phyloP scores from a whole-genome alignment of 2,888 invertebrate genomes.

The Trissolcus brochymenae region DNA sequence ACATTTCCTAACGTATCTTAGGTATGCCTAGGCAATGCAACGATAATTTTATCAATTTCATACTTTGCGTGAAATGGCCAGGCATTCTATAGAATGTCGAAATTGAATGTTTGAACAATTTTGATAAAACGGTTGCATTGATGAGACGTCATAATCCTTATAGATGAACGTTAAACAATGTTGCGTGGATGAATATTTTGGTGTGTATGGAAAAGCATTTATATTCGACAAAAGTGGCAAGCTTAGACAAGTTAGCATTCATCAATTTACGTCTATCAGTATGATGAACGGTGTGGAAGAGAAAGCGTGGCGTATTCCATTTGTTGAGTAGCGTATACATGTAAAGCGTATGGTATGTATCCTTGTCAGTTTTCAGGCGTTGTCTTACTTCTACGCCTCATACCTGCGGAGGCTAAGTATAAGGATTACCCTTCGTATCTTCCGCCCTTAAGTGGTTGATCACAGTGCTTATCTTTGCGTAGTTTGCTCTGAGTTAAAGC shows the following conservation, averaged over 20 bases:
- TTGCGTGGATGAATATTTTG: conserved; percentile 32
- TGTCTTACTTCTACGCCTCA: conserved; percentile 46
- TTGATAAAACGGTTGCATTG: not conserved
- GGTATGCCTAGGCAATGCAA: no score
- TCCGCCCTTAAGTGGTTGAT: conserved; percentile 55
- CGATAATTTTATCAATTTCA: no score
- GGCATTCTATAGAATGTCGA: no score
- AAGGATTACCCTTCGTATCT: conserved; percentile 56
- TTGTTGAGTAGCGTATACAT: conserved; percentile 46
- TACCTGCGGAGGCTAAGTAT: conserved; percentile 50
- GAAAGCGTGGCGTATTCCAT: conserved; percentile 51
- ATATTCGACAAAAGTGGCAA: conserved; percentile 48
- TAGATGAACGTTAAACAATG: conserved; percentile 13
- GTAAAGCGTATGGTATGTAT: conserved; percentile 38
- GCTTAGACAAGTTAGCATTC: conserved; percentile 51
- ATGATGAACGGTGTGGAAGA: conserved; percentile 48
- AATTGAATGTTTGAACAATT: no score
- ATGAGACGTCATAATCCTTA: conserved; percentile 8
- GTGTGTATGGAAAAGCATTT: conserved; percentile 23
- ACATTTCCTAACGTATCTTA: no score
- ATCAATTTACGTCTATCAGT: conserved; percentile 56
- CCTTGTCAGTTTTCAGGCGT: conserved; percentile 34
- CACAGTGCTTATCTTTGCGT: conserved; percentile 56
- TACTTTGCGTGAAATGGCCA: no score
- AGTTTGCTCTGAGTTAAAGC: conserved; percentile 55